phyloP scores from a whole-genome alignment of 2,888 invertebrate genomes.

The Julus scandinavius region DNA sequence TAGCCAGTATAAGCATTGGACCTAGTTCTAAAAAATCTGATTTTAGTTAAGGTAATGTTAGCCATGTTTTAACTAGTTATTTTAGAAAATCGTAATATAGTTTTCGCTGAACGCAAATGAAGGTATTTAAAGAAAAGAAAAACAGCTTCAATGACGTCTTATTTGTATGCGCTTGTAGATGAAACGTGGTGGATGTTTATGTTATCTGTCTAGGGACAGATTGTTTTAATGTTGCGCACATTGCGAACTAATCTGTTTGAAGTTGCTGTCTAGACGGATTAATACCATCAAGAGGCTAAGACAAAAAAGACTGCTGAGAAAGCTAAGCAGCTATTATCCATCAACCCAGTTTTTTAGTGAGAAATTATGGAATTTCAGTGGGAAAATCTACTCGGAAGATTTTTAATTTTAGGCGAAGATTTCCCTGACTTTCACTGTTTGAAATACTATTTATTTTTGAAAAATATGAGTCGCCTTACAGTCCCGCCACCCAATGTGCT shows the following conservation, averaged over 20 bases:
- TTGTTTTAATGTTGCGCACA: conserved; percentile 11
- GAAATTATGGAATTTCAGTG: not conserved
- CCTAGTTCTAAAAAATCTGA: too few relatives aligned
- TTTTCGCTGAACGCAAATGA: not conserved
- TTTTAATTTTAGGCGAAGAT: not conserved
- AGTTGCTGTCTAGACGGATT: conserved; percentile 3
- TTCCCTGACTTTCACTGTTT: not conserved
- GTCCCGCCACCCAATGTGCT: conserved; percentile 3
- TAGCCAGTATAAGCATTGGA: too few relatives aligned
- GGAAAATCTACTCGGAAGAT: not conserved
- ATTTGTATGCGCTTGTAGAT: not conserved
- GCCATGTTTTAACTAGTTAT: not conserved
- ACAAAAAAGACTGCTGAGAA: not conserved
- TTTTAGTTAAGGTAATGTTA: not conserved
- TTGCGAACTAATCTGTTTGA: conserved; percentile 11
- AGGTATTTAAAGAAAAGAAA: not conserved
- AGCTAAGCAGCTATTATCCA: not conserved
- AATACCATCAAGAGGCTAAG: not conserved
- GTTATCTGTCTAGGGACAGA: conserved; percentile 11
- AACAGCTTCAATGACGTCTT: not conserved
- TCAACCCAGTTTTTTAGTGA: not conserved
- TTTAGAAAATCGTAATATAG: not conserved
- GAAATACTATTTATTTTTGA: not conserved
- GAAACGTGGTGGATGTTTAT: not conserved
- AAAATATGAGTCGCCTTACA: not conserved